Evolutionary conservation across 2,797 vertebrate genomes (phyloP), one percentile per base, ranked within the genome.

Genomic region (Aulostomus chinensis): DNA sequence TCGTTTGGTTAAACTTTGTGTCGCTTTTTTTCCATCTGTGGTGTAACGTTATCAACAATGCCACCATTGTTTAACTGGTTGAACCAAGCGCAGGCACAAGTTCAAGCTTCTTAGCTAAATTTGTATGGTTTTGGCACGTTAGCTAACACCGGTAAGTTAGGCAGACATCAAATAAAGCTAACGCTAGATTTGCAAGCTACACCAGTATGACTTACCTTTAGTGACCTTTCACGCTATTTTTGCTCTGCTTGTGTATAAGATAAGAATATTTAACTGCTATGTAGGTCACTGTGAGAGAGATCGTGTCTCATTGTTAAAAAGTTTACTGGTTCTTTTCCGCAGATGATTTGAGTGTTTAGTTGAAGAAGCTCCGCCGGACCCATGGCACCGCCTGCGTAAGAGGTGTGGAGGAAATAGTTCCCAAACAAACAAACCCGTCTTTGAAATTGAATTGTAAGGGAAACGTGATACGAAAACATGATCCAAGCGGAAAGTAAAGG

Each of bases 401-500:
- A 75, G 67, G 55, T 32, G 2, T 24, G 21, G 35, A 42, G 22
- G 59, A 39, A 63, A 34, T 49, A 63, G 30, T 68, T 53, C 15
- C 59, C 21, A 17, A 55, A 26, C 59, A 65, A 58, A 56, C 22
- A 29, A 37, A 55, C 50, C 42, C 41, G 29, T 49, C 13, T 38
- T 61, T 45, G 2, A 5, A 13, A 35, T 57, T 40, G 43, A 56
- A 2, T 32, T 55, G 38, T 9, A 15, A 24, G 39, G 14, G 11
- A 69, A 67, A 49, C 56, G 43, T 10, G 7, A 14, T 1, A 22
- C 48, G 21, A 33, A 39, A 92, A 89, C 73, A 97, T 97, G 95
- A 94, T 97, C 70, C 95, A 94, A 82, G 88, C 93, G 0, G 94
- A 95, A 80, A 92, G 88, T 59, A 96, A 97, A 86, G 92, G 90